Conservation (phyloP, 2,113 vertebrate genomes). For the Benitochromis conjunctus region DNA sequence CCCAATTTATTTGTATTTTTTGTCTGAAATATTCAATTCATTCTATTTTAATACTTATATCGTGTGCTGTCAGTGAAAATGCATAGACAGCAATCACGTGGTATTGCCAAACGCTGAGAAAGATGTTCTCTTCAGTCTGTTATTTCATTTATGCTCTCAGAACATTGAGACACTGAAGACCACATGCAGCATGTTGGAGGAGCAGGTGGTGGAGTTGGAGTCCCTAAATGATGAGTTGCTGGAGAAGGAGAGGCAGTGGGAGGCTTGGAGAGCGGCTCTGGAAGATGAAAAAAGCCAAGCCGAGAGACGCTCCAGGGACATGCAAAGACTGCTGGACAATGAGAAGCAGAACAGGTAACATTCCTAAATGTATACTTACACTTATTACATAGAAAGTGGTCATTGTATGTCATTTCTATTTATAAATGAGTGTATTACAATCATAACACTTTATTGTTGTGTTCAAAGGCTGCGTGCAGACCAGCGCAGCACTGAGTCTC, state of each 20-base stretch:
- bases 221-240: constrained; percentile 93
- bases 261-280: constrained; percentile 89
- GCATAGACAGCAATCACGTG: not conserved
- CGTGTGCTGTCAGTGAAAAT: not conserved
- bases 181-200: constrained; percentile 97
- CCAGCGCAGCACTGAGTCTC: constrained; percentile 94
- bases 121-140: not conserved
- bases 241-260: constrained; percentile 97
- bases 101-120: not conserved
- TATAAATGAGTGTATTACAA: not conserved
- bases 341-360: constrained; percentile 95
- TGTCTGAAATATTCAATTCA: not conserved
- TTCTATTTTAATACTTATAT: not conserved
- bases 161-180: constrained; percentile 99
- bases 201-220: constrained; percentile 98
- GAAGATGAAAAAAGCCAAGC: constrained; percentile 97
- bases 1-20: not conserved
- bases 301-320: constrained; percentile 89
- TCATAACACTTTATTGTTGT: not conserved
- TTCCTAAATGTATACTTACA: not conserved
- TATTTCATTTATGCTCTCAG: constrained; percentile 67
- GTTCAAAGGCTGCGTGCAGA: constrained; percentile 84
- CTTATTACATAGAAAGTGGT: not conserved
- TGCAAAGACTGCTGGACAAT: constrained; percentile 92
- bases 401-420: not conserved